Evolutionary conservation across 2,888 invertebrate genomes (phyloP).

Genomic region (Lepeophtheirus nordmannii): DNA sequence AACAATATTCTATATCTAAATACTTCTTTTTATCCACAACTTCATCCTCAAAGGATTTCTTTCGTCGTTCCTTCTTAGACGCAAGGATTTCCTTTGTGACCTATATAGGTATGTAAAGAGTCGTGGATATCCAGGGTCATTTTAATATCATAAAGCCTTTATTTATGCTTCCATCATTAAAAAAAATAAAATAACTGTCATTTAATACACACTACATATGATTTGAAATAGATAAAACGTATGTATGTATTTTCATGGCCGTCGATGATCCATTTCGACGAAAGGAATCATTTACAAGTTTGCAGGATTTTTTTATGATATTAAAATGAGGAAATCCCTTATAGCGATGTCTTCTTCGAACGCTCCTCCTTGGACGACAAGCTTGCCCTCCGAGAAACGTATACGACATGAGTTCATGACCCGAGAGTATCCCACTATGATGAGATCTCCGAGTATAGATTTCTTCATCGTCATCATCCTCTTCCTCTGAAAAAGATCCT

Average conservation of each 20-base stretch:
- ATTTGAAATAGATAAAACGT: too few relatives aligned
- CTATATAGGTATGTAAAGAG: not conserved
- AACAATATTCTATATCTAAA: not conserved
- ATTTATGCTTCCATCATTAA: too few relatives aligned
- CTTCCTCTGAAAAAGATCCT: not conserved
- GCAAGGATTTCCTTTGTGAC: not conserved
- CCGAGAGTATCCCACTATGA: constrained; percentile 21
- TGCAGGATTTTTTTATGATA: too few relatives aligned
- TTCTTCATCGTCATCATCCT: not conserved
- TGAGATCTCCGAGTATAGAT: constrained; percentile 12
- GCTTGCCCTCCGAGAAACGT: constrained; percentile 19
- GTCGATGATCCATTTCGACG: too few relatives aligned
- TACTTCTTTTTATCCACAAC: constrained; percentile 4
- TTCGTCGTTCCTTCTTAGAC: constrained; percentile 1
- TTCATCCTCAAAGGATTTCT: not conserved
- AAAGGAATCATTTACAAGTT: too few relatives aligned
- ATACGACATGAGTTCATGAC: constrained; percentile 23
- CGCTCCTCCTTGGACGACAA: constrained; percentile 13
- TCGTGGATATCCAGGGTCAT: too few relatives aligned
- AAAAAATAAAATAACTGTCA: too few relatives aligned
- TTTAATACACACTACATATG: too few relatives aligned
- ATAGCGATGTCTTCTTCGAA: constrained; percentile 19
- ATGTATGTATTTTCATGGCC: too few relatives aligned
- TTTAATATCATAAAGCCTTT: too few relatives aligned
- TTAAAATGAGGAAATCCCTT: not conserved